phyloP scores from a whole-genome alignment of 2,113 vertebrate genomes.

The Eonycteris spelaea region DNA sequence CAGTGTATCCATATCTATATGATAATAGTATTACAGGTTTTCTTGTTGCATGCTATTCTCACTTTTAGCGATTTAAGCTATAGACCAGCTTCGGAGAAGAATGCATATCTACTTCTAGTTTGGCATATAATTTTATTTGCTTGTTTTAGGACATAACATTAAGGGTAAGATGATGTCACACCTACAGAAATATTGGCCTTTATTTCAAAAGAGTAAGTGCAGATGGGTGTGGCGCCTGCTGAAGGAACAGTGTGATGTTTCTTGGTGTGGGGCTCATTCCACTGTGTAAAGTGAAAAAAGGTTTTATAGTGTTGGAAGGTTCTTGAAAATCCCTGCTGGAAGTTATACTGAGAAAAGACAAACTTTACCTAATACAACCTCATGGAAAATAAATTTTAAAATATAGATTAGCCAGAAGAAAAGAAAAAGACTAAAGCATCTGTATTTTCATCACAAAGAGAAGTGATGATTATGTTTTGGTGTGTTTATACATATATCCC shows the following conservation, averaged over 20 bases:
- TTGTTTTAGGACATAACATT: neutral
- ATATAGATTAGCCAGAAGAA: neutral
- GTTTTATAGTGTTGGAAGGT: neutral
- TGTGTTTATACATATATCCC: neutral
- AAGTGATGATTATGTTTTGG: neutral
- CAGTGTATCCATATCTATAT: fast-evolving
- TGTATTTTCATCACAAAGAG: neutral
- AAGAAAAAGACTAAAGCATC: neutral
- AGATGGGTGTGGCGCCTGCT: neutral
- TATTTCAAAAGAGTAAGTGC: neutral
- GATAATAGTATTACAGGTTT: neutral
- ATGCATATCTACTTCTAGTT: neutral
- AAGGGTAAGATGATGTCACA: neutral
- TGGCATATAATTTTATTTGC: neutral
- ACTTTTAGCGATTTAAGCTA: neutral
- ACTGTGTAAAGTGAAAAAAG: neutral
- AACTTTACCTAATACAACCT: neutral
- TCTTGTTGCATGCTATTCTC: neutral
- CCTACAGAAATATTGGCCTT: neutral
- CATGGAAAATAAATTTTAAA: neutral
- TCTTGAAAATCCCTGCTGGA: neutral
- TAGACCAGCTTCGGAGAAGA: neutral
- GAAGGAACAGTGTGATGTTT: neutral
- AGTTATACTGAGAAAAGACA: neutral
- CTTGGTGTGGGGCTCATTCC: neutral